These are phyloP conservation scores for Kuschelorhynchus macadamiae DNA, from an alignment of 2,888 invertebrate genomes.

Conservation along the genomic window DNA sequence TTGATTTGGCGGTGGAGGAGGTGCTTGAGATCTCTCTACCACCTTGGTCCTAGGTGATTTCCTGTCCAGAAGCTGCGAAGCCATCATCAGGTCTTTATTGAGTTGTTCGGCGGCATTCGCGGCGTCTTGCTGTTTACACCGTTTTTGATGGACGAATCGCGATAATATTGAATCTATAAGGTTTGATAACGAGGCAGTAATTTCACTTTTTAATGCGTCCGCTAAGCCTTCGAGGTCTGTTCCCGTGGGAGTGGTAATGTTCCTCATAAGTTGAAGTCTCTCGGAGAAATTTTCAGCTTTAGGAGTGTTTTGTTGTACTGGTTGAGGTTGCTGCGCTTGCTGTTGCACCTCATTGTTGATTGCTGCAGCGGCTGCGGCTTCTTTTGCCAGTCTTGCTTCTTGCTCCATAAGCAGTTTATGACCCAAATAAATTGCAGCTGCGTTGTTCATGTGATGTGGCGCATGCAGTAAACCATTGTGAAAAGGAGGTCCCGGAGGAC, in stretches of 20 bases:
- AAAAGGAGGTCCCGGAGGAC: slow-evolving; percentile 69
- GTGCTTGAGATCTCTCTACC: slow-evolving; percentile 73
- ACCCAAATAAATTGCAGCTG: slow-evolving; percentile 81
- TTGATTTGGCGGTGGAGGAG: slow-evolving; percentile 67
- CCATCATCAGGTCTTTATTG: slow-evolving; percentile 87
- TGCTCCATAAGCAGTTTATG: slow-evolving; percentile 86
- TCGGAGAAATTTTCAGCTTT: slow-evolving; percentile 82
- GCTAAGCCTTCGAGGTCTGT: slow-evolving; percentile 90
- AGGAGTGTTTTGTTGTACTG: slow-evolving; percentile 63
- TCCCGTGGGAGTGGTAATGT: slow-evolving; percentile 77
- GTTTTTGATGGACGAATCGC: slow-evolving; percentile 86
- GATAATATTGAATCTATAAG: slow-evolving; percentile 91
- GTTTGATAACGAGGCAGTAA: slow-evolving; percentile 85
- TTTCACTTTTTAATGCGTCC: slow-evolving; percentile 92
- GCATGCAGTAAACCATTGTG: slow-evolving; percentile 67
- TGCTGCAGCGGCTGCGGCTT: slow-evolving; percentile 74
- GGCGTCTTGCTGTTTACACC: slow-evolving; percentile 84
- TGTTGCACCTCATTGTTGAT: slow-evolving; percentile 72
- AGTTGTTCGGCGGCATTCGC: slow-evolving; percentile 87
- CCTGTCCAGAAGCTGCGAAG: slow-evolving; percentile 85
- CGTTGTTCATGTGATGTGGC: slow-evolving; percentile 70
- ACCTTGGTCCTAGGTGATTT: slow-evolving; percentile 87
- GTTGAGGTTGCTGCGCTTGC: slow-evolving; percentile 73
- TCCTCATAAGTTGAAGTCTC: slow-evolving; percentile 82
- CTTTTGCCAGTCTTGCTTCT: slow-evolving; percentile 81